These are phyloP conservation scores for Toxotes jaculatrix DNA, from an alignment of 2,113 vertebrate genomes.

Conservation along the genomic window DNA sequence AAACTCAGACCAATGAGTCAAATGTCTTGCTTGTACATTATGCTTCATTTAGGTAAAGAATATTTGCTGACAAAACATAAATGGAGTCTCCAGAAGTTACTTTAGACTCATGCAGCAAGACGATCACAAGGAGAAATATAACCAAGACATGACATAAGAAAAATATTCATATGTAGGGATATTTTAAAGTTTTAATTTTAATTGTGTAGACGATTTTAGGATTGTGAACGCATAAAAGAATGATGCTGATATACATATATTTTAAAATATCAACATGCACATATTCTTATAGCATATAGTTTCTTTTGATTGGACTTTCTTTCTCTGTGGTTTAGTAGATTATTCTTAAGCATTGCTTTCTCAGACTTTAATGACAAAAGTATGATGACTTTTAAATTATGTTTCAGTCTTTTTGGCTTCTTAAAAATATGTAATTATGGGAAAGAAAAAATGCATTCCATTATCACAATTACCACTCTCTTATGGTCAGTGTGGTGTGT, in stretches of 20 bases:
- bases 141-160: background rate
- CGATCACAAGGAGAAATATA: background rate
- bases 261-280: background rate
- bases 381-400: background rate
- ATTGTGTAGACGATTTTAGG: background rate
- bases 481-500: constrained; percentile 2
- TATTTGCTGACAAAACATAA: constrained; percentile 28
- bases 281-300: background rate
- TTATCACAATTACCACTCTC: constrained; percentile 7
- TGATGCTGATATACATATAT: background rate
- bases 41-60: constrained; percentile 18
- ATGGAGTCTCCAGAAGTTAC: constrained; percentile 15
- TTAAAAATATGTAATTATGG: constrained; percentile 10
- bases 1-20: constrained; percentile 31
- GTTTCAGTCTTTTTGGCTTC: background rate
- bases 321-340: background rate
- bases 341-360: background rate
- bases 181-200: background rate
- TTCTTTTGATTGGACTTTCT: background rate
- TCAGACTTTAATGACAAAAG: background rate
- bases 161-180: background rate
- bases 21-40: constrained; percentile 5
- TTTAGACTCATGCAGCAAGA: background rate
- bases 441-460: background rate
- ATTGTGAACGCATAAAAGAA: background rate